Evolutionary conservation across 2,113 vertebrate genomes (phyloP), one percentile per base, ranked within the genome.

Genomic region (Oreochromis tanganicae): DNA sequence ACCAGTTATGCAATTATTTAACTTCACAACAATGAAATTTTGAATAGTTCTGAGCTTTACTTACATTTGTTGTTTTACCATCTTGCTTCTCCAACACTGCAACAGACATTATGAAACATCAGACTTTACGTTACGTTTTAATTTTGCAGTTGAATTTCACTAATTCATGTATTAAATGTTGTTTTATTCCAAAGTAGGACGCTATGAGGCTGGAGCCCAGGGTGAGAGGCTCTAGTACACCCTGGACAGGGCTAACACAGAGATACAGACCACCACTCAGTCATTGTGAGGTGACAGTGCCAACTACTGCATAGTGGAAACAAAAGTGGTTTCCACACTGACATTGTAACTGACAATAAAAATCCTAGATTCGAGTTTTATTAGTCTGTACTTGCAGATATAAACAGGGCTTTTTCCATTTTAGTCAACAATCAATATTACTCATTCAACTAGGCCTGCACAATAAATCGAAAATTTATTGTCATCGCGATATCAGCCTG

Each of bases 31-130:
- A 59, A 48, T 19, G 2, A 38, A 0, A 43, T 3, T 36, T 19
- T 7, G 4, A 24, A 46, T 14, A 7, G 13, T 82, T 63, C 3
- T n/a, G 1, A 19, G 3, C 48, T 82, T 32, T 86, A 95, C 96
- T 92, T 92, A 97, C 97, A 3, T 48, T 91, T 82, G 92, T 93
- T 3, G 93, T 95, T 85, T 95, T 94, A 8, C 82, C 94, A 7
- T 97, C 95, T 34, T 89, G 84, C 8, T 91, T 94, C 84, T 96
- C 96, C 82, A 96, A 93, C 85, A 97, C 97, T 97, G 93, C 21
- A 89, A 94, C n/a, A 93, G 2, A 90, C 3, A 89, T 36, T 2
- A 8, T 0, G 54, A 5, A 29, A 46, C 2, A 32, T 84, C 71
- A 82, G 5, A 3, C 2, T 27, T 56, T 29, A 68, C 11, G 10